phyloP scores from a whole-genome alignment of 2,888 invertebrate species.

The Agrochola circellaris region DNA sequence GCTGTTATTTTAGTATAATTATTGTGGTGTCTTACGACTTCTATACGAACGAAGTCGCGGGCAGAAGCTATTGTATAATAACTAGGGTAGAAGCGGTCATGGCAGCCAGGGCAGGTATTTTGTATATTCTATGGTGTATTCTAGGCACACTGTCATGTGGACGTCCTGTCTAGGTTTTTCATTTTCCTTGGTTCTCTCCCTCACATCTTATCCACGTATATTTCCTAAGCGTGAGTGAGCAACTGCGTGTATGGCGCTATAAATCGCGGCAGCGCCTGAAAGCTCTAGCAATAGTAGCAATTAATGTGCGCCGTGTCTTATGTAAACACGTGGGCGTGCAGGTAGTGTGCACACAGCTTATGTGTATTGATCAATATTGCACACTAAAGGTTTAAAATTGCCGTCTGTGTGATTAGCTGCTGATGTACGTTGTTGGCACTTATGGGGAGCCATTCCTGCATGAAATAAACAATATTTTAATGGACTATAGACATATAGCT shows the following conservation, averaged over 20 bases:
- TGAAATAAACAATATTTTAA: background rate
- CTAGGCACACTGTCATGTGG: too few relatives aligned
- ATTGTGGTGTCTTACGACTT: too few relatives aligned
- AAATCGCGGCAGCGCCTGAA: conserved; percentile 50
- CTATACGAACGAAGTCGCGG: too few relatives aligned
- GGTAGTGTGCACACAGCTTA: conserved; percentile 29
- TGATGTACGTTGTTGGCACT: background rate
- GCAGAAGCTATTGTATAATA: background rate
- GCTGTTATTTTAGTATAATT: too few relatives aligned
- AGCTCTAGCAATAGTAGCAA: conserved; percentile 37
- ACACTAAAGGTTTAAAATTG: background rate
- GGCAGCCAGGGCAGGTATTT: background rate
- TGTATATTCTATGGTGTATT: background rate
- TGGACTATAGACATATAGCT: background rate
- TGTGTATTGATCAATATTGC: conserved; percentile 40
- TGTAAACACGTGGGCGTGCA: conserved; percentile 30
- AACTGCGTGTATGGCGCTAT: conserved; percentile 52
- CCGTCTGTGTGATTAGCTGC: background rate
- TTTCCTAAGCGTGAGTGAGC: conserved; percentile 46
- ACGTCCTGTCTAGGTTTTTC: background rate
- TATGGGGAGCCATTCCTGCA: background rate
- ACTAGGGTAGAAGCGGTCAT: background rate
- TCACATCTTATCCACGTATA: conserved; percentile 9
- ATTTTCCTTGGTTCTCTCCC: conserved; percentile 13
- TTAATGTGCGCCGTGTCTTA: conserved; percentile 40